Evolutionary conservation across 2,888 invertebrate genomes (phyloP), one percentile per base, ranked within the genome.

Genomic region (Steinernema carpocapsae): DNA sequence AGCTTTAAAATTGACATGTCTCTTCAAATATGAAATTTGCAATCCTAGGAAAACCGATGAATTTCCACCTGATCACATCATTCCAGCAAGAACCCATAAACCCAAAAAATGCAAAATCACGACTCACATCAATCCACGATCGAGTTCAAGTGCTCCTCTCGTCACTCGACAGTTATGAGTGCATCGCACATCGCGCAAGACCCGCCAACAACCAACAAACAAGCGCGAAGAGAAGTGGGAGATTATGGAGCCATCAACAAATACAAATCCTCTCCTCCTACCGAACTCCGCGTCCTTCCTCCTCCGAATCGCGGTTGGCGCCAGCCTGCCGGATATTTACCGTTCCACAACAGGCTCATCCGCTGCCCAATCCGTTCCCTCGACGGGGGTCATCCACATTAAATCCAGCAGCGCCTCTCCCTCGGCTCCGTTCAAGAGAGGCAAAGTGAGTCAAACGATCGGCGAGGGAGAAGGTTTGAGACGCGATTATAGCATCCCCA

Each of bases 311-410:
- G 24, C 24, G 2, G 14, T 26, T 56, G 56, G 56, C 56, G 56
- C 56, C 56, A 56, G 56, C 56, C 26, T 26, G 56, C 56, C 56
- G 56, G 56, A 56, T 56, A 56, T 56, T 56, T 56, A 56, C 56
- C 56, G 56, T 56, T 56, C 56, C 56, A 56, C 24, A 6, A 6
- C n/a, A n/a, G n/a, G n/a, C n/a, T n/a, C n/a, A n/a, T n/a, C n/a
- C 26, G 22, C 6, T 24, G 22, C n/a, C 26, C 43, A 7, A 14
- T 43, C 43, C 10, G 7, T 43, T 14, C 43, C 10, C 43, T 12
- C 43, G 10, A 43, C n/a, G 56, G 56, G 56, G 56, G 56, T 56
- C 56, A 56, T 24, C 24, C 56, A 6, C 26, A 10, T 10, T 17
- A 17, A 19, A 48, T 48, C 48, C 48, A 4, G n/a, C 43, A 10